Evolutionary conservation across 2,113 vertebrate species (phyloP).

Genomic region (Tenebrosternarchus preto): DNA sequence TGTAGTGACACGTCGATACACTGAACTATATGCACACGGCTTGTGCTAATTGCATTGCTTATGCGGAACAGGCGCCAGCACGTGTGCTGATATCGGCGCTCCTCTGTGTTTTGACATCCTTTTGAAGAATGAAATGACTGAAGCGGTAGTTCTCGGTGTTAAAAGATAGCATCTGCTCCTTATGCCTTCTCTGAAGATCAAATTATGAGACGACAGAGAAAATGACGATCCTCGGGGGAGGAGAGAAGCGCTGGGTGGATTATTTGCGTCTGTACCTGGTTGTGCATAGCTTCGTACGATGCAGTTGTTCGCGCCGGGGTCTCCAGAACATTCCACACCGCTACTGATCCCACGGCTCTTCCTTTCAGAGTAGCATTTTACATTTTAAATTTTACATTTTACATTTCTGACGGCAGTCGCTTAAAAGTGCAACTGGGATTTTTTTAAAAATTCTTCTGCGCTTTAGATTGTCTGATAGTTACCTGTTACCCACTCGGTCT

Average conservation of each 20-base stretch:
- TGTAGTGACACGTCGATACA: neutral
- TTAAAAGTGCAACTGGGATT: neutral
- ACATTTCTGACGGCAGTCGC: neutral
- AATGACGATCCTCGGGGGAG: slow-evolving; percentile 37
- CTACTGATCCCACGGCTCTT: neutral
- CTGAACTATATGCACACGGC: neutral
- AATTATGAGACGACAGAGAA: slow-evolving; percentile 41
- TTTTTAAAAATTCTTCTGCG: neutral
- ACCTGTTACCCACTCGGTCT: neutral
- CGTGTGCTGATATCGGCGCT: neutral
- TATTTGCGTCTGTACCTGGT: slow-evolving; percentile 30
- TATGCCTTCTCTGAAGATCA: slow-evolving; percentile 9
- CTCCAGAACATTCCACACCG: slow-evolving; percentile 6
- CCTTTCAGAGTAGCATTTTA: neutral
- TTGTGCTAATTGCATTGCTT: neutral
- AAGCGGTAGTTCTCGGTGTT: slow-evolving; percentile 15
- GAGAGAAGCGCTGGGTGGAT: slow-evolving; percentile 43
- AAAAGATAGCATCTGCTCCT: slow-evolving; percentile 32
- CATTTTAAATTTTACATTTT: too few species aligned
- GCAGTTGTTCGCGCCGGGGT: slow-evolving; percentile 6
- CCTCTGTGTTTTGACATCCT: neutral
- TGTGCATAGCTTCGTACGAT: slow-evolving; percentile 28
- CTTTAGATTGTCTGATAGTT: neutral
- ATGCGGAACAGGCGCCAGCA: neutral
- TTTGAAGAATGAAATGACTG: slow-evolving; percentile 17